Conservation (phyloP, 2,888 invertebrate genomes). For the Calameuta idolon region DNA sequence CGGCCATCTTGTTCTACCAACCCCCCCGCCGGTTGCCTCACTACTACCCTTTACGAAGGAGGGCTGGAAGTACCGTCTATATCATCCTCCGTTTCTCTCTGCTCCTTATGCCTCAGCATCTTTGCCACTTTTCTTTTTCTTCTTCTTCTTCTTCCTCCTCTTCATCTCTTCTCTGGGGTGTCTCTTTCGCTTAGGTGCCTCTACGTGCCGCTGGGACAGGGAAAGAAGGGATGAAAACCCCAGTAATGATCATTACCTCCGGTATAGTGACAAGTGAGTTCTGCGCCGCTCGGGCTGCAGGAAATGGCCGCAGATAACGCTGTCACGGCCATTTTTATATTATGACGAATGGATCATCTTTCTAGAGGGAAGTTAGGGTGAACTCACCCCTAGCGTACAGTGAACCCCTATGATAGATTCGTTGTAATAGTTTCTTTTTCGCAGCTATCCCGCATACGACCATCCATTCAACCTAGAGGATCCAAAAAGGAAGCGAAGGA, state of each 20-base stretch:
- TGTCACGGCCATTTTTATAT: slow-evolving; percentile 64
- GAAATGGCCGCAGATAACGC: slow-evolving; percentile 64
- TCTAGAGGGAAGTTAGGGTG: slow-evolving; percentile 25
- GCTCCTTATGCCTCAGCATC: slow-evolving; percentile 15
- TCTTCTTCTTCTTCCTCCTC: slow-evolving; percentile 23
- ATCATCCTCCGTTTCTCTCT: slow-evolving; percentile 40
- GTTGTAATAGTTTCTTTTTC: slow-evolving; percentile 33
- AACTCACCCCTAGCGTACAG: slow-evolving; percentile 6
- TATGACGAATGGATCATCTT: slow-evolving; percentile 63
- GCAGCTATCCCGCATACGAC: not conserved
- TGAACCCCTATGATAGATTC: slow-evolving; percentile 40
- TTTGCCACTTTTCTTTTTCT: slow-evolving; percentile 22
- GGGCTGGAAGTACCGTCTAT: slow-evolving; percentile 36
- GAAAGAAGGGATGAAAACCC: slow-evolving; percentile 33
- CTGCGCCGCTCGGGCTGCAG: slow-evolving; percentile 51
- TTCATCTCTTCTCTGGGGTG: slow-evolving; percentile 34
- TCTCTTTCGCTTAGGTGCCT: slow-evolving; percentile 34
- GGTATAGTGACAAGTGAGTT: slow-evolving; percentile 64
- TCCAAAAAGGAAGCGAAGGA: not conserved
- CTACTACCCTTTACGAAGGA: slow-evolving; percentile 15
- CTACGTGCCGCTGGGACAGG: slow-evolving; percentile 23
- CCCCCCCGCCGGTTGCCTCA: slow-evolving; percentile 26
- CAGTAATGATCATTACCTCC: slow-evolving; percentile 66
- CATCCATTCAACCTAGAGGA: not conserved
- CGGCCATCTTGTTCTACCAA: slow-evolving; percentile 63